phyloP scores from a whole-genome alignment of 1,140 invertebrate genomes.

The Heliconius himera region DNA sequence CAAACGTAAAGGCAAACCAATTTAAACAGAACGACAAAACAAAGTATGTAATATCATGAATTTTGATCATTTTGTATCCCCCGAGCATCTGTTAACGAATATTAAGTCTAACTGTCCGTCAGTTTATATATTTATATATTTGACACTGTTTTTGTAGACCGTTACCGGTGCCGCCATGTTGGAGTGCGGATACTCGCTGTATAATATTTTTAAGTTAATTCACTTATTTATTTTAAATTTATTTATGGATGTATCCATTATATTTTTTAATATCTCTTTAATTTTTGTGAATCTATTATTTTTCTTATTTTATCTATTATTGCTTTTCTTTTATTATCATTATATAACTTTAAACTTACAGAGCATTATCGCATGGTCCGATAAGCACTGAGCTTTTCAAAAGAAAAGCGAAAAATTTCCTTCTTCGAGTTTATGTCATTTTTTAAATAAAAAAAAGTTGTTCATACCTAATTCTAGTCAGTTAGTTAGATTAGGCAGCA shows the following conservation, averaged over 20 bases:
- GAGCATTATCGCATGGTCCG: too few relatives aligned
- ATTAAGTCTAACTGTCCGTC: constrained; percentile 7
- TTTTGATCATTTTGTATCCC: not conserved
- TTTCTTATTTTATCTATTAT: too few relatives aligned
- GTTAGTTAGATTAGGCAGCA: too few relatives aligned
- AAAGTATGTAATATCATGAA: not conserved
- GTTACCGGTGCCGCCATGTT: not conserved
- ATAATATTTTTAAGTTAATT: not conserved
- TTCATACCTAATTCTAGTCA: too few relatives aligned
- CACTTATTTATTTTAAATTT: not conserved
- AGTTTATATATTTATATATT: constrained; percentile 16
- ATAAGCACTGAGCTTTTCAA: too few relatives aligned
- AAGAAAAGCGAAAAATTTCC: too few relatives aligned
- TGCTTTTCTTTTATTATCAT: too few relatives aligned
- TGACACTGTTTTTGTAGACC: not conserved
- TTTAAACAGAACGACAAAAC: not conserved
- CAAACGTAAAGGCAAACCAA: not conserved
- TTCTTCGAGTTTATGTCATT: too few relatives aligned
- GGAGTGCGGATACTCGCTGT: not conserved
- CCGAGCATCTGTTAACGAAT: constrained; percentile 5
- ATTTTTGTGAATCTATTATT: too few relatives aligned
- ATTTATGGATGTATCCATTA: not conserved
- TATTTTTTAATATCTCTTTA: too few relatives aligned
- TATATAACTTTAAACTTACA: too few relatives aligned
- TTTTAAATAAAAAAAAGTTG: too few relatives aligned